Evolutionary conservation across 2,888 invertebrate genomes (phyloP), one percentile per base, ranked within the genome.

Genomic region (Drosophila anomalipes): DNA sequence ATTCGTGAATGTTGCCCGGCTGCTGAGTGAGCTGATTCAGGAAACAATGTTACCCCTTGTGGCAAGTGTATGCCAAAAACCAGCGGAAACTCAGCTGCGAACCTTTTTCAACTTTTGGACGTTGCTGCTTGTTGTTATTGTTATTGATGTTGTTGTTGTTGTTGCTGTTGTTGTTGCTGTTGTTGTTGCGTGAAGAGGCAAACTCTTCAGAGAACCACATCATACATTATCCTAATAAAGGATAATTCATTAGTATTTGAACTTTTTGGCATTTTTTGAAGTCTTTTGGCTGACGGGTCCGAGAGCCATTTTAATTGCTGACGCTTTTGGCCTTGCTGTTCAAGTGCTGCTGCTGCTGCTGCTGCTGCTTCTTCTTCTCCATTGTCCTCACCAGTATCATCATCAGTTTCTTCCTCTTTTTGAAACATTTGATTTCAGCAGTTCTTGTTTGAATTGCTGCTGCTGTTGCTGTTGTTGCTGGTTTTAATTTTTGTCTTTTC

Each of bases 221-320:
- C 92, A 92, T 92, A 92, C 92, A 92, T 92, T 92, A 92, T 92
- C 92, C 91, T 92, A 92, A 92, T 92, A 92, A 92, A 92, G 92
- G 92, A 92, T 92, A 92, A 92, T 92, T 92, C 92, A 92, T 92
- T 92, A 92, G 92, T 91, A 86, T 91, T 91, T 91, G 77, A 92
- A 92, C 92, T 91, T 92, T 91, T 89, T 91, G 91, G 91, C 87
- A 91, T 91, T 91, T 91, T 87, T 87, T 86, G 83, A 89, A 87
- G 85, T 85, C 81, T 83, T 81, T 79, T 74, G 83, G 88, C 76
- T 72, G 82, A 70, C 69, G 63, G 66, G 76, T 65, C 68, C 62
- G 70, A 75, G 87, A 86, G 72, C 77, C 82, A 81, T 82, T 89
- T 89, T 86, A 86, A 86, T 86, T 86, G 86, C 81, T 71, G 71